Base-by-base conservation (phyloP, 2,888 invertebrate genomes). In the Bugulina stolonifera region DNA sequence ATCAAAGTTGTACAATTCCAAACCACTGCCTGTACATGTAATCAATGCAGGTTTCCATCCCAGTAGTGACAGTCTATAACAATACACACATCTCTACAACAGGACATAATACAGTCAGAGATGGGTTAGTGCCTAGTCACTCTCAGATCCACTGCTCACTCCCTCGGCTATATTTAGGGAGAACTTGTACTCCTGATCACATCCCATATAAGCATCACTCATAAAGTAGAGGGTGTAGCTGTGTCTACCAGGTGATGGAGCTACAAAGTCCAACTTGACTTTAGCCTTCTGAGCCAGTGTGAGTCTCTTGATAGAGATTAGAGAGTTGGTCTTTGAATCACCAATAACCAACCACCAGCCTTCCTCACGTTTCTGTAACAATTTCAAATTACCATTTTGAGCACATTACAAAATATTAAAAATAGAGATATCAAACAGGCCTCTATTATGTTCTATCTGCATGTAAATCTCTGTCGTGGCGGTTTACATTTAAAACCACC, bases 181-280 rank as follows among this genome's bases (percentile, higher is more conserved):
- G 76, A 99, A 94, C 85, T 93, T 92, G 86, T 99, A 99, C 86
- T 99, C 99, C 86, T 99, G 99, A 88, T 99, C 99, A 81, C 98
- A 99, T 10, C 99, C 99, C 81, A 99, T 89, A 85, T 99, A 99
- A 0, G 97, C 93, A 85, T 99, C 99, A 79, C 95, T 96, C 96
- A 99, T 99, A 86, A 94, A 99, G 87, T 95, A 99, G 71, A 99
- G 86, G 0, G 93, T 94, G 86, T 96, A 98, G 22, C 91, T 90
- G 85, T 95, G 93, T 35, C 91, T 89, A 3, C 95, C 85, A 0
- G 93, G 89, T 74, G 90, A 89, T 0, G 96, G 96, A 35, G 96
- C 95, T 52, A 96, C 92, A 85, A 98, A 99, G 86, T 96, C 95
- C 71, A 96, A 86, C 72, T 89, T 89, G 23, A 90, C 91, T 81